Evolutionary conservation across 2,797 vertebrate species (phyloP).

Genomic region (Champsocephalus gunnari): DNA sequence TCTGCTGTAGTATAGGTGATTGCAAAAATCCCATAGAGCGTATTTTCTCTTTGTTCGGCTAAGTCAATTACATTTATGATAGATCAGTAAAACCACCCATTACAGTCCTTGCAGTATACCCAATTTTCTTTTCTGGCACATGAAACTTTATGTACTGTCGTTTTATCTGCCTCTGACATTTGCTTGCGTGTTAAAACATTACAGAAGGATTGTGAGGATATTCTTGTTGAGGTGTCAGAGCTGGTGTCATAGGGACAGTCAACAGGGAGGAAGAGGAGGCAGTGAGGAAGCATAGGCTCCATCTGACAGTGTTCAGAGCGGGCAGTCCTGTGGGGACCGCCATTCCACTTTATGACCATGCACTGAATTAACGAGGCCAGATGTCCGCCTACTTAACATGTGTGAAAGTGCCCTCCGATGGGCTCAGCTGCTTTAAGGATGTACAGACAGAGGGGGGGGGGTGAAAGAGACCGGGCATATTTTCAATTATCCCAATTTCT

Average conservation of each 20-base stretch:
- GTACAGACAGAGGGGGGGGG: slow-evolving; percentile 56
- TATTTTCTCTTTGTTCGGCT: slow-evolving; percentile 28
- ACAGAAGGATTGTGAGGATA: slow-evolving; percentile 11
- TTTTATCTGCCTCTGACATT: slow-evolving; percentile 41
- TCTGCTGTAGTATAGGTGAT: neutral
- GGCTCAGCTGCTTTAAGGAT: slow-evolving; percentile 83
- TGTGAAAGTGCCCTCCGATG: slow-evolving; percentile 80
- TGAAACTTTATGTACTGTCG: slow-evolving; percentile 39
- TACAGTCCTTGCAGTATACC: slow-evolving; percentile 5
- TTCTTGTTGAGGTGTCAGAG: slow-evolving; percentile 40
- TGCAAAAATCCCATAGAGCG: neutral
- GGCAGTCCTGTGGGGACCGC: slow-evolving; percentile 74
- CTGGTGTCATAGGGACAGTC: slow-evolving; percentile 62
- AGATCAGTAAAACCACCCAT: slow-evolving; percentile 34
- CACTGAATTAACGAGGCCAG: slow-evolving; percentile 85
- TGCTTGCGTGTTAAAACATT: slow-evolving; percentile 35
- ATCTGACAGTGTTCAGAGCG: slow-evolving; percentile 72
- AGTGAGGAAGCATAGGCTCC: slow-evolving; percentile 56
- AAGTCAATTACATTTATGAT: slow-evolving; percentile 32
- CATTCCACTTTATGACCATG: slow-evolving; percentile 84
- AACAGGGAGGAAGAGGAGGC: slow-evolving; percentile 58
- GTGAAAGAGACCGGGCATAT: slow-evolving; percentile 60
- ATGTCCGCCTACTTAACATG: slow-evolving; percentile 81
- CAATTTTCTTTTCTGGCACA: slow-evolving; percentile 27
- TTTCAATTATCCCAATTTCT: slow-evolving; percentile 86